Percentiles rank a stretch among this genome's conserved stretches.
Conservation (phyloP, 2,113 vertebrate species). For the Corapipo altera region DNA sequence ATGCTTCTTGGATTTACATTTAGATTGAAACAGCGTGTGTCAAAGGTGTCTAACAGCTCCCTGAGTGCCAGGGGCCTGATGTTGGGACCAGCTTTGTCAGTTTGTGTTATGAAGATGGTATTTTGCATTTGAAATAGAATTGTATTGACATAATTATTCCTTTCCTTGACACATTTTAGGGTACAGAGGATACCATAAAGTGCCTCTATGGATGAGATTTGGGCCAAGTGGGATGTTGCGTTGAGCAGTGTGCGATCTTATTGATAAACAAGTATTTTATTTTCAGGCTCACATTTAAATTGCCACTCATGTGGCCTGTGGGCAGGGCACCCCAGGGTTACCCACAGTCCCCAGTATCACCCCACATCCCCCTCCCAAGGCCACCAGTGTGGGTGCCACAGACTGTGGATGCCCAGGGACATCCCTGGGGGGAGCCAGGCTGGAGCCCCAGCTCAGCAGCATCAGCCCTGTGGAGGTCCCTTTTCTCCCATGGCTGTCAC, state of each 20-base stretch:
- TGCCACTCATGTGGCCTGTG: accelerated
- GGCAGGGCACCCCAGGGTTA: background rate
- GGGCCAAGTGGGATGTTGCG: background rate
- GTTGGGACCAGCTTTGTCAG: background rate
- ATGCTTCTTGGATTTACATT: constrained; percentile 45
- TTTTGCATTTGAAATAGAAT: constrained; percentile 40
- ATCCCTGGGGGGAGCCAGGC: background rate
- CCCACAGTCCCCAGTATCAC: background rate
- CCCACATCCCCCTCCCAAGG: accelerated
- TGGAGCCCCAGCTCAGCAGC: background rate
- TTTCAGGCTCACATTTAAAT: background rate
- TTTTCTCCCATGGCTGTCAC: accelerated
- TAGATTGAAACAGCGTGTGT: constrained; percentile 8
- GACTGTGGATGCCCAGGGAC: background rate
- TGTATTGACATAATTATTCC: constrained; percentile 42
- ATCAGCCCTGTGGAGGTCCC: accelerated
- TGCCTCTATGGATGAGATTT: accelerated
- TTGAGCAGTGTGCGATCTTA: background rate
- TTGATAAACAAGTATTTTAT: background rate
- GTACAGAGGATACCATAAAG: background rate
- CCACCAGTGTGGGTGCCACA: background rate
- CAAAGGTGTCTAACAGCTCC: background rate
- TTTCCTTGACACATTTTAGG: background rate
- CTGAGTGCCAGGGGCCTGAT: background rate
- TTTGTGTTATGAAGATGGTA: background rate